Evolutionary conservation across 2,888 invertebrate genomes (phyloP), one percentile per base, ranked within the genome.

Genomic region (Diaprepes abbreviatus): DNA sequence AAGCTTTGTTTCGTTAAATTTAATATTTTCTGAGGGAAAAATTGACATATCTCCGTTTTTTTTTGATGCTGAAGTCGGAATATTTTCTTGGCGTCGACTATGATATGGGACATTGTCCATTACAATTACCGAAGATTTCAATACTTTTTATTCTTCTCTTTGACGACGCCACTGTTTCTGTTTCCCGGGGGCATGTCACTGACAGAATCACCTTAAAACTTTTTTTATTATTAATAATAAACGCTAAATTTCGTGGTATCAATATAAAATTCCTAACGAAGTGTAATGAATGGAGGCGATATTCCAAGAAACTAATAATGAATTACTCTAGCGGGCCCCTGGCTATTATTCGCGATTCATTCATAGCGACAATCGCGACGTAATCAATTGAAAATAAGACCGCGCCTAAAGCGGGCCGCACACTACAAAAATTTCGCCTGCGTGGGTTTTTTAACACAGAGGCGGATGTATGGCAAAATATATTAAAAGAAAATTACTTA

Each of bases 331-430:
- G 14, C 54, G 3, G 55, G 7, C 57, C 10, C 6, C 9, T 24
- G 24, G 40, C 57, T 40, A 12, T 40, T 57, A 57, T 57, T 24
- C 28, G 38, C 36, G 57, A 57, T 57, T 57, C 57, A 57, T 57
- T 40, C 57, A 57, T 40, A 57, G 40, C 40, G 57, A 38, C 57
- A 57, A 57, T 24, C 24, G 24, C 38, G 24, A 38, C 57, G 24
- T 14, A 57, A 57, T 57, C 40, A 40, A 40, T 38, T 28, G 57
- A 57, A 57, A 57, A 57, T 57, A 57, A 40, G 57, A 24, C 28
- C 57, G 57, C 28, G 48, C 48, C 48, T 50, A 14, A 28, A 50
- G 48, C 48, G 28, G 48, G 28, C 48, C 48, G 48, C 28, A 50
- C 28, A 50, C 48, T 50, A 50, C 12, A 50, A 50, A 50, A 50